phyloP scores from a whole-genome alignment of 2,888 invertebrate genomes.

The Sinelater perroti region DNA sequence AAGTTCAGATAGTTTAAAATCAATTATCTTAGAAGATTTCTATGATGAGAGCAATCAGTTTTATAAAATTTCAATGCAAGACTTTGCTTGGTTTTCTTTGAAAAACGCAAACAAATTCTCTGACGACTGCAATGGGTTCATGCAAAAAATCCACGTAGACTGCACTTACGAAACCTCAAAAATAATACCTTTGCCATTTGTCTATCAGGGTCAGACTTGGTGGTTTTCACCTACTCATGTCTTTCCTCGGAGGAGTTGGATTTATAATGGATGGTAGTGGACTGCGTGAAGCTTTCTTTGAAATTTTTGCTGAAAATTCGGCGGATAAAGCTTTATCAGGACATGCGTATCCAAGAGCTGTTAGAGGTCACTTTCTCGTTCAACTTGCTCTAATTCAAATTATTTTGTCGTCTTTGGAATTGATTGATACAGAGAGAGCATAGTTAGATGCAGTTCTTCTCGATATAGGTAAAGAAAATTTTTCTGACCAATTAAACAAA shows the following conservation, averaged over 20 bases:
- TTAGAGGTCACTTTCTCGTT: too few species aligned
- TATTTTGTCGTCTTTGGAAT: conserved; percentile 40
- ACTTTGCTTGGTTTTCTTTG: conserved; percentile 47
- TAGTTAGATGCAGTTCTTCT: conserved; percentile 41
- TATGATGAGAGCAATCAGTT: conserved; percentile 40
- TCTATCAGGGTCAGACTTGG: conserved; percentile 47
- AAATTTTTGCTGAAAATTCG: conserved; percentile 46
- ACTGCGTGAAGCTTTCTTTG: conserved; percentile 43
- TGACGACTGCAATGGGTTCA: conserved; percentile 47
- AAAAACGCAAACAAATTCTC: conserved; percentile 38
- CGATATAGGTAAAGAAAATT: conserved; percentile 37
- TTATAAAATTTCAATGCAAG: conserved; percentile 44
- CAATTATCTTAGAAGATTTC: conserved; percentile 42
- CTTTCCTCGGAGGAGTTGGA: conserved; percentile 52
- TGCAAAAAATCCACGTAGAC: conserved; percentile 39
- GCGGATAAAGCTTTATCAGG: conserved; percentile 49
- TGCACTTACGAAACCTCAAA: conserved; percentile 41
- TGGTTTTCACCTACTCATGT: conserved; percentile 52
- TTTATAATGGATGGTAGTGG: conserved; percentile 53
- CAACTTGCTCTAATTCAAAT: conserved; percentile 45
- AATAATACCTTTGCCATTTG: conserved; percentile 48
- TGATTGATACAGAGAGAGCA: conserved; percentile 41
- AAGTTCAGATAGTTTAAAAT: conserved; percentile 42
- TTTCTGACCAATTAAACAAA: too few species aligned
- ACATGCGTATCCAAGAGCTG: too few species aligned